Conservation (phyloP, 2,113 vertebrate species). For the Toxotes chatareus region DNA sequence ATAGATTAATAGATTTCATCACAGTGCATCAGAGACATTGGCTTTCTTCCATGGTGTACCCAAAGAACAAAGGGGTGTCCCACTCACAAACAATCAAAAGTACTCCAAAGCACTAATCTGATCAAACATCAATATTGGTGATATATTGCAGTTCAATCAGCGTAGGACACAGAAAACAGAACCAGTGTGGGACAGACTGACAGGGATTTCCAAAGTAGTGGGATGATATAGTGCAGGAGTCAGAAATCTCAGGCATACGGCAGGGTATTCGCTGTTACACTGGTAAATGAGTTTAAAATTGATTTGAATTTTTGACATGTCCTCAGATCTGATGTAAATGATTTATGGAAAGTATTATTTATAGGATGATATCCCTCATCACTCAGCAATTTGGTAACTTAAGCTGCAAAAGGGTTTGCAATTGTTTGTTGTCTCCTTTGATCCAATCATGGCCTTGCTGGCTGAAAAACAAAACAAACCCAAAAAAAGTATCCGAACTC, state of each 20-base stretch:
- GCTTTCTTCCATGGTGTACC: constrained; percentile 10
- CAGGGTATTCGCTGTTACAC: neutral
- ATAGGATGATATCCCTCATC: too few species aligned
- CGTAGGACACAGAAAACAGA: neutral
- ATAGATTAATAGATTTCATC: constrained; percentile 23
- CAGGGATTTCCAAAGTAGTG: constrained; percentile 2
- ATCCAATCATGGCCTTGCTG: neutral
- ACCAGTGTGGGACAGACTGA: neutral
- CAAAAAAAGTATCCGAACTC: too few species aligned
- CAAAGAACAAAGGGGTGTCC: constrained; percentile 28
- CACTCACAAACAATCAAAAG: constrained; percentile 19
- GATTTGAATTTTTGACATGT: too few species aligned
- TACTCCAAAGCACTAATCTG: constrained; percentile 21
- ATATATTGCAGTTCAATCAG: constrained; percentile 9
- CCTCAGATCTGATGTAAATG: too few species aligned
- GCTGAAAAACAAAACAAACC: too few species aligned
- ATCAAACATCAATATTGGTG: constrained; percentile 20
- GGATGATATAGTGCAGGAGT: neutral
- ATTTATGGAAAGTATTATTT: too few species aligned
- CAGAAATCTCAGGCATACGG: neutral
- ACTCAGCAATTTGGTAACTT: neutral
- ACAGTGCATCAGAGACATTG: constrained; percentile 7
- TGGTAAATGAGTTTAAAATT: neutral
- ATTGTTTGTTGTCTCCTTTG: neutral
- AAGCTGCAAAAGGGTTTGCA: neutral